Percentiles rank a stretch among this genome's conserved stretches.
Conservation (phyloP, 2,797 vertebrate genomes). For the Delichon dasypus region DNA sequence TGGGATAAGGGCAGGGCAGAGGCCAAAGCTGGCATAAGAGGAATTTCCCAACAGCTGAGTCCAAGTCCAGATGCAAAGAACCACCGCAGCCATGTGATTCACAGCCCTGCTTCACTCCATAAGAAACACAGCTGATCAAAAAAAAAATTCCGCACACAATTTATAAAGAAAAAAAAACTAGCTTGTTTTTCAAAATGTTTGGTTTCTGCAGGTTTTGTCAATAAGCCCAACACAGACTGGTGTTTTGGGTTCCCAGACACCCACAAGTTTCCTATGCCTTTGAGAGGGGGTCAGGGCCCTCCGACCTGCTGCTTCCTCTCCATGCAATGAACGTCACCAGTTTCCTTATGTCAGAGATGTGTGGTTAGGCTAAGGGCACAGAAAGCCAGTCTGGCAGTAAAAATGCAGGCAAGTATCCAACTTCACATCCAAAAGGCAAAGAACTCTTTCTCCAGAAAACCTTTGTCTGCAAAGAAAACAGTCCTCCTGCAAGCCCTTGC, state of each 20-base stretch:
- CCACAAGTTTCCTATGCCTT: neutral
- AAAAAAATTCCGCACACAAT: neutral
- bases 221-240: neutral
- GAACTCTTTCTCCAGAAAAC: neutral
- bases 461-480: neutral
- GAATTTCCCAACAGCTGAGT: neutral
- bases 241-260: neutral
- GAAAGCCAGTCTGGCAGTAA: neutral
- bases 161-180: neutral
- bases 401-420: neutral
- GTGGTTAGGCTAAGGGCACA: neutral
- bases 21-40: neutral
- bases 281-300: neutral
- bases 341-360: neutral
- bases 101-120: neutral
- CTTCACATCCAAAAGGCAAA: neutral
- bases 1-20: neutral
- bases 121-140: neutral
- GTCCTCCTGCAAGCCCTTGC: neutral
- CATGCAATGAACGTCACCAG: accelerated
- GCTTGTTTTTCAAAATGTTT: neutral
- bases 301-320: neutral
- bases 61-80: neutral
- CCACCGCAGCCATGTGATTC: accelerated
- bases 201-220: neutral